Conservation (phyloP, 1,140 invertebrate species). For the Orussus abietinus region DNA sequence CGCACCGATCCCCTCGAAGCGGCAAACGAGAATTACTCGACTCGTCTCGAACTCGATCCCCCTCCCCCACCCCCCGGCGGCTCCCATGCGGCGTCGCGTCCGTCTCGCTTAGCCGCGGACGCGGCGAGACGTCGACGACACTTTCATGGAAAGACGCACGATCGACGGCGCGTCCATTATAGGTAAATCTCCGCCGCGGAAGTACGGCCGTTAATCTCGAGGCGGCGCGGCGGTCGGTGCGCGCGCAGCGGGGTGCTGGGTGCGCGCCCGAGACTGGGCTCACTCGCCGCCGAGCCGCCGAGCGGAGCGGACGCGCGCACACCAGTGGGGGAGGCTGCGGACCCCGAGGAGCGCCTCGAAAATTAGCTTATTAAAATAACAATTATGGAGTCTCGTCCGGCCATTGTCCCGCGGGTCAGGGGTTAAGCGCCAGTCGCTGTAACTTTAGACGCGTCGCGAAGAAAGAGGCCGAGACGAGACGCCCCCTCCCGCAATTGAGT, state of each 20-base stretch:
- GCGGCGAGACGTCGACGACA: slow-evolving; percentile 7
- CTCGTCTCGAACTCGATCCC: slow-evolving; percentile 11
- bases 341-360: slow-evolving; percentile 22
- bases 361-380: slow-evolving; percentile 49
- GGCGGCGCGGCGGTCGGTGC: slow-evolving; percentile 27
- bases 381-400: slow-evolving; percentile 37
- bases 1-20: slow-evolving; percentile 11
- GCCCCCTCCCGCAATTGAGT: too few species aligned
- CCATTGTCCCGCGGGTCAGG: slow-evolving; percentile 38
- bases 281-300: slow-evolving; percentile 9
- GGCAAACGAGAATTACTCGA: slow-evolving; percentile 23
- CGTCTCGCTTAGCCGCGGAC: slow-evolving; percentile 1
- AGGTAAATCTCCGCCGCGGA: slow-evolving; percentile 31
- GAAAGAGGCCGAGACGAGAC: too few species aligned
- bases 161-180: slow-evolving; percentile 30
- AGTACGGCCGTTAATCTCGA: slow-evolving; percentile 36
- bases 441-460: too few species aligned
- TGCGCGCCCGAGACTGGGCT: background rate
- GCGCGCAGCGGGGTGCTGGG: slow-evolving; percentile 15
- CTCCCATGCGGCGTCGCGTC: slow-evolving; percentile 3
- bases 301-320: slow-evolving; percentile 5
- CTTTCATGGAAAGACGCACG: slow-evolving; percentile 20
- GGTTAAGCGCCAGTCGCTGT: slow-evolving; percentile 41
- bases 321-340: background rate
- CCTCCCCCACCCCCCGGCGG: slow-evolving; percentile 4